phyloP scores from a whole-genome alignment of 92 coral and sea anemone genomes.

The Bergia sp. region DNA sequence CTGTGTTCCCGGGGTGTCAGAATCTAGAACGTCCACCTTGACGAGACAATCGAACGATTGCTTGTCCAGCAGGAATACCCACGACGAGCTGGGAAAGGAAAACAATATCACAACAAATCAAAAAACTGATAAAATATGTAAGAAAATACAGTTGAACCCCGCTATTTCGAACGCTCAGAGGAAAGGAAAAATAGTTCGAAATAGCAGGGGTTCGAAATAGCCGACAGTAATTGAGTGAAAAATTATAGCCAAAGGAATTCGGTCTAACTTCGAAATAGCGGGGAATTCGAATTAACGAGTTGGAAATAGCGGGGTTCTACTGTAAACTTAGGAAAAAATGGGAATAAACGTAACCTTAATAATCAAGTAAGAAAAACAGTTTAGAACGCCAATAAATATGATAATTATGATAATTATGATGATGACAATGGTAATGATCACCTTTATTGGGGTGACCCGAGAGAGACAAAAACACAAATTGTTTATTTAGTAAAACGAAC shows the following conservation, averaged over 20 bases:
- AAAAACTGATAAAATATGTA: neutral
- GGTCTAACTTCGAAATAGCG: no score
- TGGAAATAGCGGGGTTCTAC: no score
- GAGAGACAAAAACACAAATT: no score
- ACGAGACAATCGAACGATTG: slow-evolving; percentile 67
- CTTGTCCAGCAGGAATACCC: slow-evolving; percentile 68
- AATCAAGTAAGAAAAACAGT: neutral
- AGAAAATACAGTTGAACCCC: neutral
- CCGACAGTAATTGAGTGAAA: no score
- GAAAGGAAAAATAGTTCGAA: no score
- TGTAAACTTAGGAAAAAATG: neutral
- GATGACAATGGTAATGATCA: neutral
- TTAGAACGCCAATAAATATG: no score
- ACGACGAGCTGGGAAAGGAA: slow-evolving; percentile 66
- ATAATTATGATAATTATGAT: neutral
- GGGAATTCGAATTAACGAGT: no score
- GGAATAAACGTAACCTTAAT: neutral
- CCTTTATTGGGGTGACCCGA: neutral
- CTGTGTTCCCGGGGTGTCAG: slow-evolving; percentile 53
- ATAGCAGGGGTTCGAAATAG: no score
- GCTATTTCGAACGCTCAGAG: no score
- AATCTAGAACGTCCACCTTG: slow-evolving; percentile 70
- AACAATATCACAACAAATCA: neutral
- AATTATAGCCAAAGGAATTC: no score
- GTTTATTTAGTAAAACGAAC: no score